A percentile compares a stretch with the other conserved stretches of the same genome.
Evolutionary conservation across 2,888 invertebrate species (phyloP).

Genomic region (Idaea aversata): DNA sequence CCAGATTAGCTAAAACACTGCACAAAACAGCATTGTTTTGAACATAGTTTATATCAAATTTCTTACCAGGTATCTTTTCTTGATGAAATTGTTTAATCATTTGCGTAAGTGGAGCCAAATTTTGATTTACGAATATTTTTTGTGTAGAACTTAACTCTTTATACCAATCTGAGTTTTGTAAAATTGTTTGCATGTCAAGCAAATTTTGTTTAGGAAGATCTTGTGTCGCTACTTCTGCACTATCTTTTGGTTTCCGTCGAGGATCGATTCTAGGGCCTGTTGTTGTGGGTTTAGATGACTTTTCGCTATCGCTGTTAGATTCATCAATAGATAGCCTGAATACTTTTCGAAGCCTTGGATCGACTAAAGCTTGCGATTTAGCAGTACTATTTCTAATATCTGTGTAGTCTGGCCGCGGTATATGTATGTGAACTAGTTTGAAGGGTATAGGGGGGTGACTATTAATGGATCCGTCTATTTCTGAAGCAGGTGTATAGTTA

Average conservation of each 20-base stretch:
- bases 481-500: conserved; percentile 91
- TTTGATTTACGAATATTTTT: conserved; percentile 86
- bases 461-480: conserved; percentile 90
- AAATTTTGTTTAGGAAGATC: conserved; percentile 57
- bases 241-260: conserved; percentile 69
- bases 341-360: conserved; percentile 88
- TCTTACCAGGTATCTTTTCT: conserved; percentile 76
- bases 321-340: conserved; percentile 84
- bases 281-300: conserved; percentile 53
- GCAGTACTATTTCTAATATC: conserved; percentile 86
- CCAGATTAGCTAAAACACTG: conserved; percentile 82
- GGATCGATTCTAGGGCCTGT: conserved; percentile 71
- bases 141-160: conserved; percentile 86
- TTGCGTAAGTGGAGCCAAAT: conserved; percentile 82
- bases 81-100: conserved; percentile 82
- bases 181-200: conserved; percentile 81
- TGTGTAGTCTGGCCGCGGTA: conserved; percentile 87
- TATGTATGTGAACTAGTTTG: conserved; percentile 81
- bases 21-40: conserved; percentile 76
- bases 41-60: conserved; percentile 76
- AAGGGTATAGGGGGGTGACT: conserved; percentile 88
- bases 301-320: conserved; percentile 81
- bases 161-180: conserved; percentile 86
- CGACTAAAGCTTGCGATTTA: conserved; percentile 85
- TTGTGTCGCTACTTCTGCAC: conserved; percentile 40